Evolutionary conservation across 2,888 invertebrate genomes (phyloP), one percentile per base, ranked within the genome.

Genomic region (Dasypolia templi): DNA sequence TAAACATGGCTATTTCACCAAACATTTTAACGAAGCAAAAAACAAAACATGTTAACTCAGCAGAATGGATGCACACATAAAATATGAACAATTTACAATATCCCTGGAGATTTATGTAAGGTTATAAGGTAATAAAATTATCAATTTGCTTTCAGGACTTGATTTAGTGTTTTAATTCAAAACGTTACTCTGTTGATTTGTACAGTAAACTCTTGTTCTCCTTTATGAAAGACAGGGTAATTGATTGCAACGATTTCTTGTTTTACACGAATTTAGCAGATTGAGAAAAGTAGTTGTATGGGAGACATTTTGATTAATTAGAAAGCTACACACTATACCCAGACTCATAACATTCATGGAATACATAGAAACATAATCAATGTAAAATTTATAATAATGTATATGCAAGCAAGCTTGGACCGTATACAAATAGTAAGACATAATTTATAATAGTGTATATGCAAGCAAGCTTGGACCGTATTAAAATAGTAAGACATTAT

Each of bases 91-190:
- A 82, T 86, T 70, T 72, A 80, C 73, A 77, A 81, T 85, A 82
- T 75, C 86, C 79, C 80, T 63, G 75, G 75, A 77, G 86, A 86
- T 84, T 85, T 85, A 86, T 82, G 80, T 72, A 79, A 86, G 80
- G 84, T 75, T 77, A n/a, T n/a, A n/a, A n/a, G n/a, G n/a, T n/a
- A 82, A 86, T 86, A 84, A 85, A 86, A 86, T 86, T 86, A 87
- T 79, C 84, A 87, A 86, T 86, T 82, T 84, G 82, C 82, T 79
- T 67, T 69, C 76, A 66, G 75, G 51, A 58, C 72, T 79, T 86
- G 86, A 86, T 87, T 85, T 86, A 86, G 80, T 79, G 75, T 80
- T 87, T 87, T 82, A 86, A 84, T 87, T 80, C 80, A 77, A 79
- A 87, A 73, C 72, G 73, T 72, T 70, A 72, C 58, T 63, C 69